Conservation (phyloP, 53 echinoderm and acorn worm species). For the Temnopleurus reevesii region DNA sequence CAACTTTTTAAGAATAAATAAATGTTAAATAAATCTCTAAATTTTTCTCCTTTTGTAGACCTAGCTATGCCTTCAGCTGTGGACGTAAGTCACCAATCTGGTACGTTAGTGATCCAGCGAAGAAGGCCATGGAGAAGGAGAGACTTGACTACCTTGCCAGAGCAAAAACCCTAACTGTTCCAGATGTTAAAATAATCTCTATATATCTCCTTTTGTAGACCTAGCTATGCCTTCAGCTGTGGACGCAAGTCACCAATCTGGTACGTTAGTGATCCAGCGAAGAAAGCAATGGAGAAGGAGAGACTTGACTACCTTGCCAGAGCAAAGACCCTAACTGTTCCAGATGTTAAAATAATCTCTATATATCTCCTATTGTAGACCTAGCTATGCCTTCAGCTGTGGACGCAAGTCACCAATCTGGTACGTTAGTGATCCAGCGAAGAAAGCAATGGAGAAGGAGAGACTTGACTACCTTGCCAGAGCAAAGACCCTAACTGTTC, state of each 20-base stretch:
- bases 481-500: constrained; percentile 87
- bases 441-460: constrained; percentile 74
- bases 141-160: constrained; percentile 75
- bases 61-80: constrained; percentile 85
- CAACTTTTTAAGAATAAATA: too few relatives aligned
- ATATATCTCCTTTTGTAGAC: constrained; percentile 42
- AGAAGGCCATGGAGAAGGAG: constrained; percentile 74
- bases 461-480: constrained; percentile 75
- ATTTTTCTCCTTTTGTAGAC: constrained; percentile 61
- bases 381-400: constrained; percentile 85
- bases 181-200: too few relatives aligned
- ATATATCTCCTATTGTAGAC: constrained; percentile 42
- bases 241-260: constrained; percentile 95
- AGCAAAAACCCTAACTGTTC: constrained; percentile 87
- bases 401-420: constrained; percentile 95
- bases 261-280: constrained; percentile 85
- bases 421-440: constrained; percentile 85
- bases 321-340: constrained; percentile 87
- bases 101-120: constrained; percentile 85
- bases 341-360: too few relatives aligned
- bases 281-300: constrained; percentile 74
- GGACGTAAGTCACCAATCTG: constrained; percentile 95
- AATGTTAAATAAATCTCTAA: too few relatives aligned
- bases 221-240: constrained; percentile 85
- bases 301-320: constrained; percentile 75